phyloP scores from a whole-genome alignment of 2,888 invertebrate species.

The Chaetogeoica ovagalla region DNA sequence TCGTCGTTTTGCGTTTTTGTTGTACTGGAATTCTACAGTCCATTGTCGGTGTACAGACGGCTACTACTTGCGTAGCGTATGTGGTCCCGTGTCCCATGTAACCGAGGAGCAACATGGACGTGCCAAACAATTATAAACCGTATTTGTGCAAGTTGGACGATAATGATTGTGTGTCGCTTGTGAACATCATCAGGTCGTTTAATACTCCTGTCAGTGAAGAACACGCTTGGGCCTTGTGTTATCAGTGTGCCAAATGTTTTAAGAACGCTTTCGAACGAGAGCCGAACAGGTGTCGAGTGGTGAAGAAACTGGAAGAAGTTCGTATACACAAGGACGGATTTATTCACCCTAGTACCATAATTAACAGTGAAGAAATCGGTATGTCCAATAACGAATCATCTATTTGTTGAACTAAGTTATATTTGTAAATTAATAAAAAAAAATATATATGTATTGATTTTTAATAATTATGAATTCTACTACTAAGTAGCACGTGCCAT shows the following conservation, averaged over 20 bases:
- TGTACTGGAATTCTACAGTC: not conserved
- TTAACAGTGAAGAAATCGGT: slow-evolving; percentile 55
- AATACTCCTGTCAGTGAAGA: slow-evolving; percentile 90
- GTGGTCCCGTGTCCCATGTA: not conserved
- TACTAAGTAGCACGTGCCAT: not conserved
- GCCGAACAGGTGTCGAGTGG: slow-evolving; percentile 59
- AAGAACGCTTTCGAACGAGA: slow-evolving; percentile 60
- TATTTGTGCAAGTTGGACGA: slow-evolving; percentile 61
- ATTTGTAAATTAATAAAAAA: too few relatives aligned
- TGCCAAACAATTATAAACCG: slow-evolving; percentile 55
- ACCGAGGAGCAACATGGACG: slow-evolving; percentile 21
- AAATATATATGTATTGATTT: not conserved
- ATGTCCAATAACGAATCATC: not conserved
- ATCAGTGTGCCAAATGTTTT: slow-evolving; percentile 73
- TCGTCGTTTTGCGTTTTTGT: too few relatives aligned
- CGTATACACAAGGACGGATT: slow-evolving; percentile 79
- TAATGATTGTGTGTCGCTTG: slow-evolving; percentile 73
- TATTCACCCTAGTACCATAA: slow-evolving; percentile 70
- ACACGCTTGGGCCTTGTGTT: slow-evolving; percentile 94
- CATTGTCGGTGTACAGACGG: too few relatives aligned
- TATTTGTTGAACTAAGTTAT: too few relatives aligned
- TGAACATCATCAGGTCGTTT: slow-evolving; percentile 80
- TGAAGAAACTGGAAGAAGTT: slow-evolving; percentile 67
- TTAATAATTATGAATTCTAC: not conserved
- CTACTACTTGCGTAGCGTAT: not conserved